Evolutionary conservation across 2,888 invertebrate genomes (phyloP).

Genomic region (Brassicogethes aeneus): DNA sequence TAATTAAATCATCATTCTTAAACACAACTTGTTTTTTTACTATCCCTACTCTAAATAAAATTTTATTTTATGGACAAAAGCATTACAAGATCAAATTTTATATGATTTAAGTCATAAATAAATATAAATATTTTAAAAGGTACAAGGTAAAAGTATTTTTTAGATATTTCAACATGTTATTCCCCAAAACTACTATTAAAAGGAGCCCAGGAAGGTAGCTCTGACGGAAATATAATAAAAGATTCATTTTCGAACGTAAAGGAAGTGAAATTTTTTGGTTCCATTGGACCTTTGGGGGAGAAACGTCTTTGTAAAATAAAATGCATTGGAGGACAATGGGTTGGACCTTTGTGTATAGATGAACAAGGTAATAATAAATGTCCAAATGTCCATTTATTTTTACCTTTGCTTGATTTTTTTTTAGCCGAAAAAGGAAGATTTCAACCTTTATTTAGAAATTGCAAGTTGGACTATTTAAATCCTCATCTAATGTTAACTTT

Average conservation of each 20-base stretch:
- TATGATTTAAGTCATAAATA: too few species aligned
- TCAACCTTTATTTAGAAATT: slow-evolving; percentile 68
- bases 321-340: slow-evolving; percentile 78
- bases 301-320: slow-evolving; percentile 73
- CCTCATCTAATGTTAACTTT: slow-evolving; percentile 63
- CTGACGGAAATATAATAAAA: background rate
- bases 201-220: background rate
- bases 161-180: background rate
- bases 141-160: too few species aligned
- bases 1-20: too few species aligned
- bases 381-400: background rate
- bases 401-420: too few species aligned
- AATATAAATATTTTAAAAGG: too few species aligned
- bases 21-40: too few species aligned
- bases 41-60: too few species aligned
- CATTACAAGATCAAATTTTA: too few species aligned
- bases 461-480: slow-evolving; percentile 59
- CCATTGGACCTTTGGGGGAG: slow-evolving; percentile 65
- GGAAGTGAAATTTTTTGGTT: slow-evolving; percentile 67
- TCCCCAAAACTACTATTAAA: background rate
- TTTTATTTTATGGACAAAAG: too few species aligned
- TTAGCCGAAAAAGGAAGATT: slow-evolving; percentile 56
- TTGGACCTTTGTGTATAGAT: slow-evolving; percentile 69
- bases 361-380: slow-evolving; percentile 52
- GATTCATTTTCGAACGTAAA: slow-evolving; percentile 26